Evolutionary conservation across 2,113 vertebrate genomes (phyloP), one percentile per base, ranked within the genome.

Genomic region (Oriolus oriolus): DNA sequence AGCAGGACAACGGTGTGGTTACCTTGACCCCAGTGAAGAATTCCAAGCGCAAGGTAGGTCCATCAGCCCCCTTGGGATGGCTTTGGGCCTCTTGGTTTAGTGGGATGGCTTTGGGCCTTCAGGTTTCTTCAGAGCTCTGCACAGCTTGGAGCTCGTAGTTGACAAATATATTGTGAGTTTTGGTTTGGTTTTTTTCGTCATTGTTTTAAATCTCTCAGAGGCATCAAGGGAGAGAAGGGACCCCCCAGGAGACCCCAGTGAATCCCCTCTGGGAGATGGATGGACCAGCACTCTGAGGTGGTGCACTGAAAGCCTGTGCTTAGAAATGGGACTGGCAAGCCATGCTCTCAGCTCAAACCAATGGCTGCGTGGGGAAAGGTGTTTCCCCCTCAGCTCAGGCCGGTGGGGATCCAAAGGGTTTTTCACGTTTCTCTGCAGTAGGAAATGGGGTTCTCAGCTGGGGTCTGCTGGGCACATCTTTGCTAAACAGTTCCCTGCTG

Each of bases 31-130:
- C 95, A 0, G 87, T 93, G 64, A 97, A 94, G 93, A 95, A 86
- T 33, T 93, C 92, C 73, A 95, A 97, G 80, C 53, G 60, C 54
- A 96, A 97, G 97, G 97, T 97, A 96, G 2, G 20, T 83, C 69
- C 45, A 27, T 13, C 81, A 70, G 8, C 33, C 24, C 42, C 19
- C 20, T 6, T 17, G 81, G 83, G 74, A 47, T 65, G 93, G 24
- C 47, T 52, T 71, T 88, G 3, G 1, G 68, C 73, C 70, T 80
- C 83, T 44, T 93, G 83, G 50, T 71, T 75, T 77, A 49, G 61
- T 50, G 84, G 81, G 77, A 94, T 49, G 86, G 56, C 80, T 0
- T n/a, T n/a, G n/a, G n/a, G 2, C 49, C 21, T 56, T 86, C 71
- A 88, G 71, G n/a, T 81, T 49, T 92, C 69, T 30, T 83, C 71